phyloP scores from a whole-genome alignment of 2,888 invertebrate species.

The Parapristionchus giblindavisi region DNA sequence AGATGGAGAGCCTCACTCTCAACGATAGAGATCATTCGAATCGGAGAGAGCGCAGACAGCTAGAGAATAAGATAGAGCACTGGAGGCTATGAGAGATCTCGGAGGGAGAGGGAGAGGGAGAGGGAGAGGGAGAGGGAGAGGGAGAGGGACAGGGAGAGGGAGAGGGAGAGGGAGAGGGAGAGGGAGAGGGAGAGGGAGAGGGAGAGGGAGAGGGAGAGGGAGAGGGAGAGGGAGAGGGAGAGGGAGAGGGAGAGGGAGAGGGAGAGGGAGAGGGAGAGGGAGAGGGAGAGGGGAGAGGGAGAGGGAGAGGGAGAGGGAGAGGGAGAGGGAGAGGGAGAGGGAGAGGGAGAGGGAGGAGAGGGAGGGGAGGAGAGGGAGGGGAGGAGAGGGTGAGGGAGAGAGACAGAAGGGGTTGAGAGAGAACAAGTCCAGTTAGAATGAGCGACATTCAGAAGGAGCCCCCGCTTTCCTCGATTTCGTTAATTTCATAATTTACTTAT shows the following conservation, averaged over 20 bases:
- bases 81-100: not conserved
- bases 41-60: too few relatives aligned
- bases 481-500: not conserved
- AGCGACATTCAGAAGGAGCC: not conserved
- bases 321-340: conserved; percentile 23
- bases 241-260: conserved; percentile 20
- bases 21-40: too few relatives aligned
- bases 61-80: too few relatives aligned
- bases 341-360: not conserved
- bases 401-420: conserved; percentile 26
- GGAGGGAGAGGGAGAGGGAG: too few relatives aligned
- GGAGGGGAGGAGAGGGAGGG: not conserved
- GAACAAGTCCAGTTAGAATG: not conserved
- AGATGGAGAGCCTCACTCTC: too few relatives aligned
- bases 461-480: not conserved
- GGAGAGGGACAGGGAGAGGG: not conserved
- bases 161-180: not conserved
- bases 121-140: not conserved
- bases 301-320: conserved; percentile 2
- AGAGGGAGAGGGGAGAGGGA: not conserved
- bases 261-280: conserved; percentile 1
- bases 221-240: too few relatives aligned
- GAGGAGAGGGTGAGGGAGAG: conserved; percentile 31
- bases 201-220: not conserved
- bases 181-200: not conserved